These are phyloP conservation scores for Berghia stephanieae DNA, from an alignment of 1,140 invertebrate genomes.

Conservation along the genomic window DNA sequence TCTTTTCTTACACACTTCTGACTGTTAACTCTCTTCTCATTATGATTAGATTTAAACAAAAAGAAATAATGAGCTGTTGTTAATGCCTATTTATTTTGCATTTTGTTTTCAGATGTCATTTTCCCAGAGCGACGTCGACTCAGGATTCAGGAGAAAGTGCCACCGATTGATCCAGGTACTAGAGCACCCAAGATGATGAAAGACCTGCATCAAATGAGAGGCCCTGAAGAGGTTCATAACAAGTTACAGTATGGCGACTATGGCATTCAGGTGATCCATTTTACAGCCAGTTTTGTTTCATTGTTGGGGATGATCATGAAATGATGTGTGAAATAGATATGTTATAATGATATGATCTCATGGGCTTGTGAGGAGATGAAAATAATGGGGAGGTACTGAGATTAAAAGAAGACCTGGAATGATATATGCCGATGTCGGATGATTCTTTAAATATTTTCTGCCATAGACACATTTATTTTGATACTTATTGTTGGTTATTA, in stretches of 20 bases:
- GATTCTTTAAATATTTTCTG: no score
- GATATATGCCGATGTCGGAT: no score
- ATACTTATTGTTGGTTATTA: background rate
- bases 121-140: conserved; percentile 56
- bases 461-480: no score
- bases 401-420: no score
- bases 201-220: conserved; percentile 82
- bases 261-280: conserved; percentile 83
- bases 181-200: conserved; percentile 81
- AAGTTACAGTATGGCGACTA: conserved; percentile 86
- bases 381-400: no score
- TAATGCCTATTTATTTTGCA: no score
- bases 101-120: conserved; percentile 53
- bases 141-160: conserved; percentile 50
- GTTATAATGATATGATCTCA: background rate
- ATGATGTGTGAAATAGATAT: background rate
- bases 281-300: background rate
- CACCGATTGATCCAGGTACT: conserved; percentile 36
- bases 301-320: background rate
- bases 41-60: no score
- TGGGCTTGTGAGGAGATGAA: no score
- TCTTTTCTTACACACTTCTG: no score
- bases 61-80: no score
- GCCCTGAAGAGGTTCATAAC: conserved; percentile 87
- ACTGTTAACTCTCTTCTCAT: no score